Evolutionary conservation across 2,888 invertebrate genomes (phyloP).

Genomic region (Scelioninae gen. 1): DNA sequence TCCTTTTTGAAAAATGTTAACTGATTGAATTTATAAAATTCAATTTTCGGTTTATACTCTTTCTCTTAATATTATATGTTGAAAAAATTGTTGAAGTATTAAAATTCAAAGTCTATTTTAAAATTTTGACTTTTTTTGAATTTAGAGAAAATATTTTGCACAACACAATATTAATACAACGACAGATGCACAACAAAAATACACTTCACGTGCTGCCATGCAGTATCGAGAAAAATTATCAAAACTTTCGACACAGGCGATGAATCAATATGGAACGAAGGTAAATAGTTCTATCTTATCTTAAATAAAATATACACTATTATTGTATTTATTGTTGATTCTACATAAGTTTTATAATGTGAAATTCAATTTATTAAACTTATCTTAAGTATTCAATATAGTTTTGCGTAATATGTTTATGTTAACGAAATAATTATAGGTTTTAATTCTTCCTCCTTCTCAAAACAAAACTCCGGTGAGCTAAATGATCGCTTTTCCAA

Average conservation of each 20-base stretch:
- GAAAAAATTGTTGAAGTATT: too few relatives aligned
- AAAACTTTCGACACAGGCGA: slow-evolving; percentile 92
- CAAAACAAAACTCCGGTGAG: slow-evolving; percentile 81
- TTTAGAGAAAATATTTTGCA: slow-evolving; percentile 94
- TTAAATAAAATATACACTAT: not conserved
- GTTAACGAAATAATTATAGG: slow-evolving; percentile 79
- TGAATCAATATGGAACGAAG: slow-evolving; percentile 94
- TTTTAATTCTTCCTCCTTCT: slow-evolving; percentile 76
- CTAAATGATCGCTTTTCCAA: slow-evolving; percentile 64
- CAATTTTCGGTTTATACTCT: too few relatives aligned
- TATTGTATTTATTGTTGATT: too few relatives aligned
- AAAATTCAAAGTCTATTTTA: too few relatives aligned
- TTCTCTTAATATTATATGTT: too few relatives aligned
- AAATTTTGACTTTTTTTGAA: not conserved
- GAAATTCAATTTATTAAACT: slow-evolving; percentile 18
- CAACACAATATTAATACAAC: slow-evolving; percentile 94
- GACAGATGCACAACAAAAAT: slow-evolving; percentile 98
- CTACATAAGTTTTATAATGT: too few relatives aligned
- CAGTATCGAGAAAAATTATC: slow-evolving; percentile 96
- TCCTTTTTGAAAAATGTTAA: too few relatives aligned
- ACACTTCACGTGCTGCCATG: slow-evolving; percentile 97
- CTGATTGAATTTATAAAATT: too few relatives aligned
- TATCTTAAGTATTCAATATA: not conserved
- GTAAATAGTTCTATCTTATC: slow-evolving; percentile 85
- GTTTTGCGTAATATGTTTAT: slow-evolving; percentile 23